Evolutionary conservation across 1,140 invertebrate species (phyloP), one percentile per base, ranked within the genome.

Genomic region (Camponotus pennsylvanicus): DNA sequence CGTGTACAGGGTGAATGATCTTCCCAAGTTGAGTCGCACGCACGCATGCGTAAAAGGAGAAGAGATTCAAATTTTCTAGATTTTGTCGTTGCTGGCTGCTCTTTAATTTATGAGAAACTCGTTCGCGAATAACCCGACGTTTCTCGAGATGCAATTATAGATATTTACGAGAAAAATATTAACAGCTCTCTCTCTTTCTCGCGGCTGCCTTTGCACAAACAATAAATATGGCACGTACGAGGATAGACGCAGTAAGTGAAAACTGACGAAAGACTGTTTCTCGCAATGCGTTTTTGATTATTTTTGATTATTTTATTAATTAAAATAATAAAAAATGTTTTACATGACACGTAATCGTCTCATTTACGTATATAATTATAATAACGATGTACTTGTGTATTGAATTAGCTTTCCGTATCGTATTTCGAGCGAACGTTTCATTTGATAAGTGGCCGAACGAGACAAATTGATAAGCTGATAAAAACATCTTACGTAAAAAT

Each of bases 1-100:
- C 89, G 90, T 92, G 92, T 89, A 87, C 87, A 89, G 86, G 90
- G 92, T 92, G 89, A 92, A 92, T 88, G 92, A 92, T 92, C 92
- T 89, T 88, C 75, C 66, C 75, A 59, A 82, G 80, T 71, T 87
- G 85, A 76, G 80, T 37, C 61, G 66, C 32, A n/a, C 32, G 15
- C 32, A 11, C 61, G 37, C 37, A 34, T 32, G 45, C 42, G 71
- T 61, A 85, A 87, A 87, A 86, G 73, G 75, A 90, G 88, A 69
- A 86, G 89, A 90, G 86, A 91, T 91, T 91, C 89, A 82, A 91
- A 90, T 91, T 79, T 88, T 79, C 90, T 87, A 88, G 59, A 75
- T 63, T 82, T 52, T 52, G 49, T 52, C 34, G 59, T 45, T 89
- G 13, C 64, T 70, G 55, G 52, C 78, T 27, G 34, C 34, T 42